These are phyloP conservation scores for Lamprologus tigripictilis DNA, from an alignment of 2,113 vertebrate species.

Conservation along the genomic window DNA sequence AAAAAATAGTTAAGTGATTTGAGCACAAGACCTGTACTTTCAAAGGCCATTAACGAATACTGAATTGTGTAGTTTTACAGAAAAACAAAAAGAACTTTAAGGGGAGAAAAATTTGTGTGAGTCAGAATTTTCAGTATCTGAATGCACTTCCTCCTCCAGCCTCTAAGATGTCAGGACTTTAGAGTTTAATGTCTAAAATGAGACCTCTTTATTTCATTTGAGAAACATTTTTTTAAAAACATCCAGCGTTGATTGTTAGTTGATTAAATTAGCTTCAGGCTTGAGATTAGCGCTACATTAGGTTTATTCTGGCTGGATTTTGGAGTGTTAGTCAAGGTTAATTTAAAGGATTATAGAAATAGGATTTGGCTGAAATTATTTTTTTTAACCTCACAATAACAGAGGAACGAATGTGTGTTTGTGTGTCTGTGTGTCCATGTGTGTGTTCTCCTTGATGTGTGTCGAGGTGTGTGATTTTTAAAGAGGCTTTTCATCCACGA, in stretches of 20 bases:
- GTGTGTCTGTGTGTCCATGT: background rate
- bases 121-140: background rate
- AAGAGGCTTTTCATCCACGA: background rate
- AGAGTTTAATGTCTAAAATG: fast-evolving
- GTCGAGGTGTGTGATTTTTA: background rate
- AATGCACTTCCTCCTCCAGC: background rate
- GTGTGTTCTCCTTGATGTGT: background rate
- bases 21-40: background rate
- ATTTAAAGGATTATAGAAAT: background rate
- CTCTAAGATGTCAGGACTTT: background rate
- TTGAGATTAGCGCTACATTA: background rate
- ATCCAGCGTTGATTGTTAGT: too few relatives aligned
- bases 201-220: too few relatives aligned
- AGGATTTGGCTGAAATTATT: slow-evolving; percentile 1
- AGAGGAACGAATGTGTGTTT: background rate
- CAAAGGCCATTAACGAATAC: fast-evolving
- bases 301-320: background rate
- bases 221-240: background rate
- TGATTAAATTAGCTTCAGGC: background rate
- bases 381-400: background rate
- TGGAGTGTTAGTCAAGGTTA: background rate
- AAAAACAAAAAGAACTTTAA: background rate
- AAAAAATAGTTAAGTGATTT: background rate
- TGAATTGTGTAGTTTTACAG: background rate
- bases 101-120: background rate